These are phyloP conservation scores for Drosophila neocordata DNA, from an alignment of 1,140 invertebrate genomes.

Conservation along the genomic window DNA sequence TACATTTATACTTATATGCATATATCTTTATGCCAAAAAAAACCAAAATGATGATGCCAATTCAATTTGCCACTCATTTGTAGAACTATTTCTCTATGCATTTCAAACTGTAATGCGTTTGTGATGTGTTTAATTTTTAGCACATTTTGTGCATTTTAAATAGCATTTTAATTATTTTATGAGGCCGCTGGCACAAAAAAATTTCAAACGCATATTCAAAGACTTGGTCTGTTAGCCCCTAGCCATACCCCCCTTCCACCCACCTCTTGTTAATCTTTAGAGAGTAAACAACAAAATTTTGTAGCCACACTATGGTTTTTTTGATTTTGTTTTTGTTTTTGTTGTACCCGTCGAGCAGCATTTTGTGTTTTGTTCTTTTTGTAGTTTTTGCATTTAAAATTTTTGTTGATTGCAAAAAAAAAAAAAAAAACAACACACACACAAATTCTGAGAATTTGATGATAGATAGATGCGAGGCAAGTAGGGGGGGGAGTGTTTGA, in stretches of 20 bases:
- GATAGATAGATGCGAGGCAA: not conserved
- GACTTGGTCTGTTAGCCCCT: not conserved
- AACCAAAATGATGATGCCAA: too few relatives aligned
- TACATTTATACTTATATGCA: too few relatives aligned
- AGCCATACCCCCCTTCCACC: not conserved
- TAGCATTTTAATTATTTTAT: constrained; percentile 24
- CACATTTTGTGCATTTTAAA: constrained; percentile 24
- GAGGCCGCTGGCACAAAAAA: constrained; percentile 20
- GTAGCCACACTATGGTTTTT: constrained; percentile 10
- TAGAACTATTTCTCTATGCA: constrained; percentile 13
- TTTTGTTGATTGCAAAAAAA: constrained; percentile 8
- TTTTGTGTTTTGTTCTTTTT: constrained; percentile 9
- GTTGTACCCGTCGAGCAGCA: constrained; percentile 9
- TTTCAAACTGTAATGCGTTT: constrained; percentile 4
- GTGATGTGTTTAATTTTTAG: constrained; percentile 6
- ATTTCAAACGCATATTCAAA: constrained; percentile 37
- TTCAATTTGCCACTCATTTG: not conserved
- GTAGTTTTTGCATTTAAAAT: constrained; percentile 9
- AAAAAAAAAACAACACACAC: not conserved
- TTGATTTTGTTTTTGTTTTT: constrained; percentile 14
- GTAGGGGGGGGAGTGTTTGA: not conserved
- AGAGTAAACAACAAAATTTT: constrained; percentile 7
- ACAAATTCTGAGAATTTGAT: not conserved
- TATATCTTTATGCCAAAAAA: too few relatives aligned
- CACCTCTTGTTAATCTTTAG: not conserved